Conservation (phyloP, 2,797 vertebrate genomes). For the Enteromius afrohamiltoni region DNA sequence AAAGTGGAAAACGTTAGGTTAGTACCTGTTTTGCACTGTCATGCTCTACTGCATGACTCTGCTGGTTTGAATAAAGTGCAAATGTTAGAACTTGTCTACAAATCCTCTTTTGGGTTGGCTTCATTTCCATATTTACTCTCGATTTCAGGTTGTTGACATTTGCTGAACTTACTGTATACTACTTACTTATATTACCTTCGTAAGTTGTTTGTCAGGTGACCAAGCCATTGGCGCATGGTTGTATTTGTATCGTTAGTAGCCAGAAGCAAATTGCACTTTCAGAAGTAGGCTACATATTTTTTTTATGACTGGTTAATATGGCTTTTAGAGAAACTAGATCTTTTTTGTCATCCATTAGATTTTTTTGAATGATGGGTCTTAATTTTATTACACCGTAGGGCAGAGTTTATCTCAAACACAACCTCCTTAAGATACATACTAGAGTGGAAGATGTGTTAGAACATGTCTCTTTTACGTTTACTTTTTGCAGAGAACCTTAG, state of each 20-base stretch:
- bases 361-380: background rate
- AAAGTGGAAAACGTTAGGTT: conserved; percentile 27
- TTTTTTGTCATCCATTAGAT: background rate
- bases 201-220: background rate
- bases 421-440: background rate
- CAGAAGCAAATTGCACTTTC: background rate
- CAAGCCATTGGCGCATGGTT: background rate
- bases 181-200: too few species aligned
- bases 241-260: background rate
- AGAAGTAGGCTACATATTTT: background rate
- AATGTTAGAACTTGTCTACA: conserved; percentile 23
- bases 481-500: background rate
- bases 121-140: conserved; percentile 42
- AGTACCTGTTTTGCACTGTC: background rate
- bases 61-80: conserved; percentile 47
- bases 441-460: conserved; percentile 10
- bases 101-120: conserved; percentile 36
- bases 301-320: background rate
- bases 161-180: background rate
- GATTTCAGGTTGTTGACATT: conserved; percentile 11
- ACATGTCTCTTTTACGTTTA: background rate
- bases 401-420: conserved; percentile 7
- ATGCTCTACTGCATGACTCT: background rate
- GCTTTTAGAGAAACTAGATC: background rate
- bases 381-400: background rate